These are phyloP conservation scores for Drosophila ficusphila DNA, from an alignment of 1,140 invertebrate species.

Conservation along the genomic window DNA sequence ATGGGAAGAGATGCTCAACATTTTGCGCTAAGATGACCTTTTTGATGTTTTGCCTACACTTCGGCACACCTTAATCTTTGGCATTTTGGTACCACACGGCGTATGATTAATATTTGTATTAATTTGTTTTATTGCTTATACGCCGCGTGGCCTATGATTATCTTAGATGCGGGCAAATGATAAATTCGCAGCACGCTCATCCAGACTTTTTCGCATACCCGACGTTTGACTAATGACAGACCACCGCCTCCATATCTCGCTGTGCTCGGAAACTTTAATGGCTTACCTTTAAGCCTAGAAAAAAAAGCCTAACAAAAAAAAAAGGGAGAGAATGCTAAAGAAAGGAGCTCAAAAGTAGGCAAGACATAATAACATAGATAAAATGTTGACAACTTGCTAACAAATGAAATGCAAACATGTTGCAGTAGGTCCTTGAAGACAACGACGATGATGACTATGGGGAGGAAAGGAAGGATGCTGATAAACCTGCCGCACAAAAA, in stretches of 20 bases:
- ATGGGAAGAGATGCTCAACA: constrained; percentile 9
- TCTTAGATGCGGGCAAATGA: constrained; percentile 41
- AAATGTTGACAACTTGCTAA: constrained; percentile 63
- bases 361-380: constrained; percentile 58
- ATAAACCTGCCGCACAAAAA: constrained; percentile 25
- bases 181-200: constrained; percentile 51
- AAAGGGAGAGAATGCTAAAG: constrained; percentile 8
- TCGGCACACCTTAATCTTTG: constrained; percentile 6
- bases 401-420: constrained; percentile 67
- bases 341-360: constrained; percentile 26
- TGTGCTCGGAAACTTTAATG: constrained; percentile 13
- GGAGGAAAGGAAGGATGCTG: constrained; percentile 2
- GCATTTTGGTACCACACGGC: constrained; percentile 39
- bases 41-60: constrained; percentile 16
- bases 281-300: constrained; percentile 25
- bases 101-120: constrained; percentile 67
- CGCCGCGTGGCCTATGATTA: constrained; percentile 29
- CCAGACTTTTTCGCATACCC: constrained; percentile 33
- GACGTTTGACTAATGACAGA: constrained; percentile 57
- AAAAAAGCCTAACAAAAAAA: constrained; percentile 1
- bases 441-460: not conserved
- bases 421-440: constrained; percentile 34
- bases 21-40: constrained; percentile 10
- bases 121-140: constrained; percentile 63
- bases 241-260: not conserved